A percentile compares a stretch with the other conserved stretches of the same genome.
These are phyloP conservation scores for Andrena hattorfiana DNA, from an alignment of 2,888 invertebrate genomes.

Conservation along the genomic window DNA sequence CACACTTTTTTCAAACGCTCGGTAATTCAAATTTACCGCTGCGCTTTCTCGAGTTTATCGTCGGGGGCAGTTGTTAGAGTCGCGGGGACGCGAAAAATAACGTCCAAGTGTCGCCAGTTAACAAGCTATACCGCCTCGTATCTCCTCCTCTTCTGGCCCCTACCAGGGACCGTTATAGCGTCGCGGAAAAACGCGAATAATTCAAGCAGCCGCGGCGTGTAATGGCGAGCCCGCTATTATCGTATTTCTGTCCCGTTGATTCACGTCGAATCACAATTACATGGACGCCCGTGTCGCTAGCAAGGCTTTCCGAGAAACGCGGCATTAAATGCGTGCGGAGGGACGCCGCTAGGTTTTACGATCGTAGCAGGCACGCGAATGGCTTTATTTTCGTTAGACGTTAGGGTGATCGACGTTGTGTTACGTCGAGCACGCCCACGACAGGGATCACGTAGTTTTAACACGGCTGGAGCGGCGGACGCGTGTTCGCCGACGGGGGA, in stretches of 20 bases:
- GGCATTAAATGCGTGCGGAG: conserved; percentile 41
- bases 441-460: conserved; percentile 31
- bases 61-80: not conserved
- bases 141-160: not conserved
- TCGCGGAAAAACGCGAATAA: not conserved
- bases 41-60: too few relatives aligned
- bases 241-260: conserved; percentile 53
- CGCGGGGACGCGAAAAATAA: too few relatives aligned
- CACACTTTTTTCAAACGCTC: not conserved
- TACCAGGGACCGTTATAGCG: conserved; percentile 18
- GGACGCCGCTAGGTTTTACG: conserved; percentile 43
- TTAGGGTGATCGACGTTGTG: conserved; percentile 42
- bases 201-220: not conserved
- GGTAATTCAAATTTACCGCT: not conserved
- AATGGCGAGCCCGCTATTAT: conserved; percentile 36
- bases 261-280: conserved; percentile 37
- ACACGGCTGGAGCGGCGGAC: not conserved
- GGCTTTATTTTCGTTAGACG: conserved; percentile 59
- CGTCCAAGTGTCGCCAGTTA: not conserved
- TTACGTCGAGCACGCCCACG: conserved; percentile 50
- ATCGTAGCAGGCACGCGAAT: conserved; percentile 51
- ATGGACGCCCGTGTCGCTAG: conserved; percentile 28
- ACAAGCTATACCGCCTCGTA: not conserved
- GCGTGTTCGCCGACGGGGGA: not conserved
- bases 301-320: conserved; percentile 41